Conservation (phyloP, 2,797 vertebrate species). For the Zenarchopterus dispar region DNA sequence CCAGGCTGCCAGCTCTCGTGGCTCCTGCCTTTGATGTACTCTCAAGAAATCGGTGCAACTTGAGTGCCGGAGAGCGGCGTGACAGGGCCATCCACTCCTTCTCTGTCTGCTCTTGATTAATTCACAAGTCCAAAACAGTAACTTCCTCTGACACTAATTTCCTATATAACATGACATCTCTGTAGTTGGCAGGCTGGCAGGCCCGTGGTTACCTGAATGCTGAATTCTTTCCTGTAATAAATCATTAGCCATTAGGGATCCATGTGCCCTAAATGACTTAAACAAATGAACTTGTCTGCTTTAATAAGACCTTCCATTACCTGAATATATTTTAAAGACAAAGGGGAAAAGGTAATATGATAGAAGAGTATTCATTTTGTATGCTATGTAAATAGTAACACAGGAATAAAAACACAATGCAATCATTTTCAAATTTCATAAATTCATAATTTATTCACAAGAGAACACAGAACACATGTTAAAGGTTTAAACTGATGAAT, state of each 20-base stretch:
- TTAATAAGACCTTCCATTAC: constrained; percentile 85
- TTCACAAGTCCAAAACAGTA: constrained; percentile 82
- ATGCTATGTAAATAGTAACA: background rate
- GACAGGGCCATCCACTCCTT: constrained; percentile 63
- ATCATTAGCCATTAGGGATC: constrained; percentile 84
- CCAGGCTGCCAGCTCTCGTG: constrained; percentile 47
- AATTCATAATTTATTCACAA: background rate
- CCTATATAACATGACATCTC: constrained; percentile 80
- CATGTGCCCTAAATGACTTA: constrained; percentile 81
- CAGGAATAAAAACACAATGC: background rate
- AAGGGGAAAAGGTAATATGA: constrained; percentile 26
- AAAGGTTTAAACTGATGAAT: no score
- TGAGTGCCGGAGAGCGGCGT: constrained; percentile 37
- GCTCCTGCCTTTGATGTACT: constrained; percentile 67
- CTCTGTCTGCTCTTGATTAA: constrained; percentile 79
- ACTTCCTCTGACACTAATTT: constrained; percentile 86
- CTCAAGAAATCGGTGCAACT: constrained; percentile 55
- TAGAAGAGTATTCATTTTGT: no score
- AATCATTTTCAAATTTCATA: background rate
- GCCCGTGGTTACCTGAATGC: constrained; percentile 77
- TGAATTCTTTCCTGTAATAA: constrained; percentile 82
- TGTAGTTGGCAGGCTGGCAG: constrained; percentile 55
- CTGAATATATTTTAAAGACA: constrained; percentile 65
- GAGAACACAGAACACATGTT: no score
- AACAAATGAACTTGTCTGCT: constrained; percentile 87